Percentiles rank a stretch among this genome's conserved stretches.
Conservation (phyloP, 2,113 vertebrate species). For the Forbesichthys papilliferus region DNA sequence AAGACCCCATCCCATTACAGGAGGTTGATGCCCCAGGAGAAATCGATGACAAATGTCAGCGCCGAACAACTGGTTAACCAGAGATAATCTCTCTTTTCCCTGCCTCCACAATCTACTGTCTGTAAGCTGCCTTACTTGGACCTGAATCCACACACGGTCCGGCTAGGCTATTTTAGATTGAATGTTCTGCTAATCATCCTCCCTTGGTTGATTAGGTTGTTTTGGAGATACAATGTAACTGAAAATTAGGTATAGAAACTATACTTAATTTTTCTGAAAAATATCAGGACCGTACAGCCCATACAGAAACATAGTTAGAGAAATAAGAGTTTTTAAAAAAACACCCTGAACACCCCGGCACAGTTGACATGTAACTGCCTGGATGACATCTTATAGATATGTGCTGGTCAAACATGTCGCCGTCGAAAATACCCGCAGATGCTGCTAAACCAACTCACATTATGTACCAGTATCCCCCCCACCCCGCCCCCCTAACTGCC, state of each 20-base stretch:
- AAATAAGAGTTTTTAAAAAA: neutral
- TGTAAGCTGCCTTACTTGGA: no score
- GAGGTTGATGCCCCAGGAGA: constrained; percentile 39
- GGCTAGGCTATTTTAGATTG: neutral
- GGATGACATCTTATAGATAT: no score
- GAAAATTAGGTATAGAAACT: no score
- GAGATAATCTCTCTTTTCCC: constrained; percentile 17
- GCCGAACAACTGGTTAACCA: constrained; percentile 37
- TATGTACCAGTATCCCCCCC: constrained; percentile 66
- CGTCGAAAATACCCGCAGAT: constrained; percentile 49
- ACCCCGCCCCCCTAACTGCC: constrained; percentile 25
- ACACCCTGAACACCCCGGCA: no score
- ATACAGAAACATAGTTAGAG: neutral
- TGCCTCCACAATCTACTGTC: neutral
- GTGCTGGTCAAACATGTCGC: constrained; percentile 12
- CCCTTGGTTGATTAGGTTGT: neutral
- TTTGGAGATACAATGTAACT: neutral
- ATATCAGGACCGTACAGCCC: no score
- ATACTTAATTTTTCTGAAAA: no score
- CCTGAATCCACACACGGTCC: neutral
- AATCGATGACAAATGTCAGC: constrained; percentile 64
- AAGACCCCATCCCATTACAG: constrained; percentile 45
- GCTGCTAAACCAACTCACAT: constrained; percentile 73
- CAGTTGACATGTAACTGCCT: no score
- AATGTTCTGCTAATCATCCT: neutral